Evolutionary conservation across 2,797 vertebrate species (phyloP), one percentile per base, ranked within the genome.

Genomic region (Coccyzus lansbergi): DNA sequence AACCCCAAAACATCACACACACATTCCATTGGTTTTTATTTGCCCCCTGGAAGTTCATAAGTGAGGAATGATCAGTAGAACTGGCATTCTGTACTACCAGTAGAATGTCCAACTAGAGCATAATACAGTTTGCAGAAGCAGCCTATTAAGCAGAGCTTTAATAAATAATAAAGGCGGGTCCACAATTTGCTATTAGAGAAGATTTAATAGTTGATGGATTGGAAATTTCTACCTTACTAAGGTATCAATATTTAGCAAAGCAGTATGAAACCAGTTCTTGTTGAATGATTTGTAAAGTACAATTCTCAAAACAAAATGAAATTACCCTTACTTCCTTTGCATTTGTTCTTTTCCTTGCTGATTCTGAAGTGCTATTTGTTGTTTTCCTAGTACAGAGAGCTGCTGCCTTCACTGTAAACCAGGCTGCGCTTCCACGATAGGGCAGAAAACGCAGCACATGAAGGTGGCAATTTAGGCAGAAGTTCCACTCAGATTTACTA

Each of bases 81-180:
- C 22, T 55, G 52, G 19, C n/a, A 51, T 85, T 63, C 59, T 85
- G 10, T 28, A 70, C 15, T 56, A 76, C 24, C 69, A 72, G 19
- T 65, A 69, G 19, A 22, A 18, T 5, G 7, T 63, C 49, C 77
- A 58, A 82, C 46, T 62, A 58, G 26, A 80, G 56, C 51, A 29
- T 24, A 77, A 48, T 80, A 82, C n/a, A 67, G 65, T 77, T 74
- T 68, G 25, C 68, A 80, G 55, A 87, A 60, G 68, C 8, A 80
- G 53, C 65, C 49, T 80, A 22, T 59, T 92, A 94, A 88, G 63
- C 24, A 48, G 22, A 52, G 40, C 56, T 80, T 94, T 74, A 83
- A 91, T 93, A 68, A 89, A 89, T 79, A 87, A 79, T 33, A 77
- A 92, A 89, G 28, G n/a, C 22, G 68, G 29, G 7, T 49, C 83